Percentiles rank a stretch among this genome's conserved stretches.
These are phyloP conservation scores for Conus betulinus DNA, from an alignment of 1,140 invertebrate genomes.

Conservation along the genomic window DNA sequence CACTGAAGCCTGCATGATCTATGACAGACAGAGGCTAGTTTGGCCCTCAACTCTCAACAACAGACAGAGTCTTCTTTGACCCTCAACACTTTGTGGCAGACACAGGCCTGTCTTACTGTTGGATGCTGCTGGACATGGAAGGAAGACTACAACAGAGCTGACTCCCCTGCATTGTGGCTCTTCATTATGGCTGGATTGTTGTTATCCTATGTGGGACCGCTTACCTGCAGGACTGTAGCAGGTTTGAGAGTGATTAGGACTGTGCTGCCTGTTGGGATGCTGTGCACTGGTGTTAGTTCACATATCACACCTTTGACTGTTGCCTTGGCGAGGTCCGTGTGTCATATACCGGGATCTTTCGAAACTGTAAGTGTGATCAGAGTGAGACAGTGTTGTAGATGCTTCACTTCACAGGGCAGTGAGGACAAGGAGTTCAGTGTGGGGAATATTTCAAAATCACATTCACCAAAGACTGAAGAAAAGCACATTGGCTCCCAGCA, in stretches of 20 bases:
- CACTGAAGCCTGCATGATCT: too few relatives aligned
- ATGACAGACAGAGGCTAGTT: too few relatives aligned
- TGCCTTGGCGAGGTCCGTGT: not conserved
- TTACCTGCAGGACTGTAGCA: not conserved
- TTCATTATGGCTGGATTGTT: not conserved
- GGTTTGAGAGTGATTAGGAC: not conserved
- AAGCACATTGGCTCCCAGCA: not conserved
- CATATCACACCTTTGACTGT: not conserved
- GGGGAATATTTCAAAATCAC: not conserved
- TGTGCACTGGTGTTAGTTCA: not conserved
- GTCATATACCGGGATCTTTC: not conserved
- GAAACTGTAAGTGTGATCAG: not conserved
- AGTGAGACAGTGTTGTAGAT: not conserved
- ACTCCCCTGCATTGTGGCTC: not conserved
- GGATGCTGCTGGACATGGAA: too few relatives aligned
- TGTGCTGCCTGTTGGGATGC: not conserved
- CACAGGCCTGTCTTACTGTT: too few relatives aligned
- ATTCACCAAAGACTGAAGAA: not conserved
- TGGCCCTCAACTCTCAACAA: too few relatives aligned
- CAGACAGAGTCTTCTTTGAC: too few relatives aligned
- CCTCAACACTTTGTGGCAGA: too few relatives aligned
- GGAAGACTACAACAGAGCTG: too few relatives aligned
- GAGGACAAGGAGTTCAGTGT: not conserved
- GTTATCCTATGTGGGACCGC: not conserved
- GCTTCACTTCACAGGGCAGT: constrained; percentile 3